phyloP scores from a whole-genome alignment of 1,140 invertebrate genomes.

The Papilio aristodemus region DNA sequence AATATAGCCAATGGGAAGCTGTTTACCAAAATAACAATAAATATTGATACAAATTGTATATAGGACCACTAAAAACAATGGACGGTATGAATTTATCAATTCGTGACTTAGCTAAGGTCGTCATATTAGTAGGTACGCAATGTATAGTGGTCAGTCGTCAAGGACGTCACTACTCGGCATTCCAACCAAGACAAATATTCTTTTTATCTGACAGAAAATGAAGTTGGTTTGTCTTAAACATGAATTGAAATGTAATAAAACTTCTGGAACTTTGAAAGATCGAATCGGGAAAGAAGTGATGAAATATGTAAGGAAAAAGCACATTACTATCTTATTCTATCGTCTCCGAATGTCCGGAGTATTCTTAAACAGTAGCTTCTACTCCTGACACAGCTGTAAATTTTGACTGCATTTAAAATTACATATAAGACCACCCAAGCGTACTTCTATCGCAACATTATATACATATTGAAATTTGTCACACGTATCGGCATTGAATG shows the following conservation, averaged over 20 bases:
- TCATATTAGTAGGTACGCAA: conserved; percentile 14
- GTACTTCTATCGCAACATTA: background rate
- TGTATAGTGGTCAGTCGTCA: background rate
- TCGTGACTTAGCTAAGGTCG: conserved; percentile 6
- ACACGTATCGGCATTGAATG: conserved; percentile 12
- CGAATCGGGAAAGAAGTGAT: too few species aligned
- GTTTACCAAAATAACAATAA: background rate
- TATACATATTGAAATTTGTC: conserved; percentile 10
- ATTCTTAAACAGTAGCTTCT: too few species aligned
- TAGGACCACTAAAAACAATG: conserved; percentile 1
- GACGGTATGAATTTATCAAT: background rate
- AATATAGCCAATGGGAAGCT: too few species aligned
- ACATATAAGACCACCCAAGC: background rate
- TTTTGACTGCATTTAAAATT: background rate
- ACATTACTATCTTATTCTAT: too few species aligned
- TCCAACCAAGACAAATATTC: background rate
- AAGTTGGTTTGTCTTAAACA: background rate
- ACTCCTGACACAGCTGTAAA: background rate
- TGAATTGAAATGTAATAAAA: too few species aligned
- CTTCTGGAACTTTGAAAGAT: too few species aligned
- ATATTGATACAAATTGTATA: background rate
- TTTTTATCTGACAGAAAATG: background rate
- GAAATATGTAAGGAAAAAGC: too few species aligned
- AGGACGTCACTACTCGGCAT: background rate
- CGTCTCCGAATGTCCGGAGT: too few species aligned